phyloP scores from a whole-genome alignment of 2,113 vertebrate species.

The Elgaria multicarinata region DNA sequence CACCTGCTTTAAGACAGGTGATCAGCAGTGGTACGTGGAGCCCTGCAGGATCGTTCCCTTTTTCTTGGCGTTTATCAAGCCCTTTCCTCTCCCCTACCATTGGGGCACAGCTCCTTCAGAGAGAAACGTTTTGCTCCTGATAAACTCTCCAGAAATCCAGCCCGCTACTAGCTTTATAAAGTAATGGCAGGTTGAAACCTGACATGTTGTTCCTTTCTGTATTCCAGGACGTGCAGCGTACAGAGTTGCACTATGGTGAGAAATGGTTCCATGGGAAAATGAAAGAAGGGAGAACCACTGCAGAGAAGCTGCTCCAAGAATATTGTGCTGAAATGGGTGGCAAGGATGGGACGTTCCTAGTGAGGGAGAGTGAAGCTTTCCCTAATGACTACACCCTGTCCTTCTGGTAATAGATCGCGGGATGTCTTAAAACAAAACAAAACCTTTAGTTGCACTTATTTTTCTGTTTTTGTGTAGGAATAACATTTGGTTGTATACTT shows the following conservation, averaged over 20 bases:
- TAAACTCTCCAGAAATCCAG: not conserved
- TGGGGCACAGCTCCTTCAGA: not conserved
- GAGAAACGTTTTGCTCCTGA: not conserved
- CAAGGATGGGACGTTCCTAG: slow-evolving; percentile 92
- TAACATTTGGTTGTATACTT: not conserved
- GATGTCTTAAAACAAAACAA: not conserved
- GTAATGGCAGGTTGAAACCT: not conserved
- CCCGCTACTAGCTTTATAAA: not conserved
- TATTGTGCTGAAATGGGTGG: slow-evolving; percentile 88
- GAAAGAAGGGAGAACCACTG: slow-evolving; percentile 85
- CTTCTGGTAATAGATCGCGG: slow-evolving; percentile 85
- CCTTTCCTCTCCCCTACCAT: not conserved
- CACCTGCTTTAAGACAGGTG: not conserved
- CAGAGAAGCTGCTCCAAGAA: slow-evolving; percentile 89
- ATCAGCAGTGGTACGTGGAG: not conserved
- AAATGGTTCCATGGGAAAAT: slow-evolving; percentile 94
- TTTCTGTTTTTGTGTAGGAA: not conserved
- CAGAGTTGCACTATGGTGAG: slow-evolving; percentile 86
- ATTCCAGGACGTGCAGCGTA: slow-evolving; percentile 73
- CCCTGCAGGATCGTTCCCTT: not conserved
- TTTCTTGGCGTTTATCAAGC: not conserved
- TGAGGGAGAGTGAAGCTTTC: slow-evolving; percentile 88
- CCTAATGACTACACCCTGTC: slow-evolving; percentile 89
- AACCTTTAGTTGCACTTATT: not conserved
- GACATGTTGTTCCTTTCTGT: not conserved